Evolutionary conservation across 2,113 vertebrate species (phyloP).

Genomic region (Chelonoidis abingdonii): DNA sequence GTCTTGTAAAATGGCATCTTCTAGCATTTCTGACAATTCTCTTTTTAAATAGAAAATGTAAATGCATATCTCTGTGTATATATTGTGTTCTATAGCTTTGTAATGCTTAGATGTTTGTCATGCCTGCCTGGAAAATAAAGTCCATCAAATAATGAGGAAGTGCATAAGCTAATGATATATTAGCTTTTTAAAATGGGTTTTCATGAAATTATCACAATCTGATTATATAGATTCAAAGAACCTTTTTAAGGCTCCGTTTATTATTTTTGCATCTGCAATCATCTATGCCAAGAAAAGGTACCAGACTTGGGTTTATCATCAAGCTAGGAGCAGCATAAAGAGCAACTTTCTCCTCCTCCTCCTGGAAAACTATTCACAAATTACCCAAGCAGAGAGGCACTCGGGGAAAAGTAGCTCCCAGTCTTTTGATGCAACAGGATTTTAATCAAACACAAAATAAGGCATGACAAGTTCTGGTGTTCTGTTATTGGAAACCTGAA

Average conservation of each 20-base stretch:
- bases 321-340: constrained; percentile 1
- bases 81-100: constrained; percentile 47
- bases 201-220: constrained; percentile 78
- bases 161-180: constrained; percentile 75
- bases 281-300: background rate
- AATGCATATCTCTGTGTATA: constrained; percentile 53
- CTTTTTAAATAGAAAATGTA: constrained; percentile 56
- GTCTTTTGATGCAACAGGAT: background rate
- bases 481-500: background rate
- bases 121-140: constrained; percentile 53
- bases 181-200: constrained; percentile 70
- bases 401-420: background rate
- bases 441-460: background rate
- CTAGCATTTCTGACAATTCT: constrained; percentile 65
- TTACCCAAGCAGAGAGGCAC: background rate
- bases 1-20: constrained; percentile 42
- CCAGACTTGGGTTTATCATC: constrained; percentile 26
- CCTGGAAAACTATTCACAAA: constrained; percentile 20
- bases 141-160: constrained; percentile 77
- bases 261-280: constrained; percentile 31
- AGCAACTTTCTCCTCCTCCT: background rate
- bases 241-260: constrained; percentile 47
- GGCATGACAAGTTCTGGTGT: background rate
- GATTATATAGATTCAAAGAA: constrained; percentile 71
- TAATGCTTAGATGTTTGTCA: constrained; percentile 55